phyloP scores from a whole-genome alignment of 1,140 invertebrate genomes.

The Akabosia matsudoensis region DNA sequence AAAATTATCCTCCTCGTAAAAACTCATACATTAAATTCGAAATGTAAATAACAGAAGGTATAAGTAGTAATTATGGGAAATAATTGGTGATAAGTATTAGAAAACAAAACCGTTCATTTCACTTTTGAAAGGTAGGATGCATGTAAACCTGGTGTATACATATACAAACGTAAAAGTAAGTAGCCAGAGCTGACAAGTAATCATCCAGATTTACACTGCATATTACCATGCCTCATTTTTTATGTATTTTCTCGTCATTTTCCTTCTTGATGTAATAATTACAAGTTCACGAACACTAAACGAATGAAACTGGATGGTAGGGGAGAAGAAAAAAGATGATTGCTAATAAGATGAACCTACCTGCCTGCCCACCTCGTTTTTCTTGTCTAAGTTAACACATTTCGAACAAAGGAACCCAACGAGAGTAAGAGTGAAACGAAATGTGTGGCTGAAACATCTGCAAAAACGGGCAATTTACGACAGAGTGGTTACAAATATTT shows the following conservation, averaged over 20 bases:
- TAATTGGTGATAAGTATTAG: conserved; percentile 19
- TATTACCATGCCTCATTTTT: background rate
- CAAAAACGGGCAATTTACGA: background rate
- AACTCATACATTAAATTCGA: conserved; percentile 6
- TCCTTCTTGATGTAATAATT: conserved; percentile 12
- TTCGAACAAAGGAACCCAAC: background rate
- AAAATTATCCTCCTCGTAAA: background rate
- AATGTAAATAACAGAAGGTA: conserved; percentile 6
- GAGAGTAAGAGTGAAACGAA: too few relatives aligned
- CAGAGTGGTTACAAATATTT: too few relatives aligned
- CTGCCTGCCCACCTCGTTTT: conserved; percentile 5
- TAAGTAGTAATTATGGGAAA: conserved; percentile 10
- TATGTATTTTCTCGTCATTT: background rate
- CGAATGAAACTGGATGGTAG: too few relatives aligned
- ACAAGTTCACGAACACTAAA: conserved; percentile 8
- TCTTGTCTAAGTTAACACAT: background rate
- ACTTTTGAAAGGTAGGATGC: too few relatives aligned
- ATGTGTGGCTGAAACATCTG: conserved; percentile 9
- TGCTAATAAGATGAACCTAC: conserved; percentile 13
- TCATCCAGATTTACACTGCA: conserved; percentile 14
- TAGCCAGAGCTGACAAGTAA: conserved; percentile 2
- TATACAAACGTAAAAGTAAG: background rate
- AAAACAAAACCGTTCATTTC: conserved; percentile 4
- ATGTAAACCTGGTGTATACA: too few relatives aligned
- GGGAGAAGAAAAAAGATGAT: background rate